Evolutionary conservation across 1,140 invertebrate genomes (phyloP).

Genomic region (Apocrypta bakeri): DNA sequence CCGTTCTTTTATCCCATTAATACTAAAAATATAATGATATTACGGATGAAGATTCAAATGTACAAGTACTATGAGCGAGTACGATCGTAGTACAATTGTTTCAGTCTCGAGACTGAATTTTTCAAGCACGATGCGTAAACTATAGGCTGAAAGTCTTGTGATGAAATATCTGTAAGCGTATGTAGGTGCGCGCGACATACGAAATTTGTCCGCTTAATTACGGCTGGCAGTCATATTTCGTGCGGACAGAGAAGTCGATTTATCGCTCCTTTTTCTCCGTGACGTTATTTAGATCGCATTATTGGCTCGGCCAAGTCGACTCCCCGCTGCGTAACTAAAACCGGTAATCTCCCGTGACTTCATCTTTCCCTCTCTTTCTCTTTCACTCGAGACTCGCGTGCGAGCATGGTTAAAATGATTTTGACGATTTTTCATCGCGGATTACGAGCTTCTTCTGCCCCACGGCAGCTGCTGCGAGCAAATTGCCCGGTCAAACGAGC

Average conservation of each 20-base stretch:
- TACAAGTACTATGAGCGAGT: no score
- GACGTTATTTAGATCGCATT: constrained; percentile 52
- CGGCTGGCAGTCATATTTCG: constrained; percentile 9
- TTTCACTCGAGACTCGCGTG: neutral
- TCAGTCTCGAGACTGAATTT: no score
- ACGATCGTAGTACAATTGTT: no score
- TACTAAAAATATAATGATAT: no score
- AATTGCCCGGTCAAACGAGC: neutral
- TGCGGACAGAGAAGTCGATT: constrained; percentile 42
- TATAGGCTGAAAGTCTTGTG: no score
- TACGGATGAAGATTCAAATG: no score
- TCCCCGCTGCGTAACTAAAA: constrained; percentile 54
- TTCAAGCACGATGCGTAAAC: no score
- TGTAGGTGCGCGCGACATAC: neutral
- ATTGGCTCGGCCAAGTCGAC: constrained; percentile 42
- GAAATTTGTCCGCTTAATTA: constrained; percentile 50
- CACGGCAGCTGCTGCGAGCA: constrained; percentile 1
- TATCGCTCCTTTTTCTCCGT: constrained; percentile 42
- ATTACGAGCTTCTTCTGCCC: constrained; percentile 21
- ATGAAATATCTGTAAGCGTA: no score
- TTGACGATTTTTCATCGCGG: constrained; percentile 45
- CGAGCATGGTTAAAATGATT: constrained; percentile 37
- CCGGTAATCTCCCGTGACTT: constrained; percentile 47
- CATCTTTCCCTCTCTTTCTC: neutral
- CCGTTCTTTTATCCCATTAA: no score